phyloP scores from a whole-genome alignment of 2,888 invertebrate species.

The Campopleginae sp. region DNA sequence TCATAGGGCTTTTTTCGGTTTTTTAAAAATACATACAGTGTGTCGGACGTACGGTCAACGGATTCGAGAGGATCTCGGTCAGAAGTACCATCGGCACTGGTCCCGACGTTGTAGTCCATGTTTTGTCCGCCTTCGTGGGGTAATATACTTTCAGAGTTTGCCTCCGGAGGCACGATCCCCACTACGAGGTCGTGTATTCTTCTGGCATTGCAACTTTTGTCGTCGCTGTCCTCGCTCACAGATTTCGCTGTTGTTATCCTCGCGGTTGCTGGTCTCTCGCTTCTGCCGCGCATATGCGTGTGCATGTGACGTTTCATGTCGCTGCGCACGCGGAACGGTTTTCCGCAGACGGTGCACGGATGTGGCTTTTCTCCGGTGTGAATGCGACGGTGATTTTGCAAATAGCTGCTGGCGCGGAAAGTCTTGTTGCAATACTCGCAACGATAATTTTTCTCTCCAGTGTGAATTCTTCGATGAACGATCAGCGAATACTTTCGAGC shows the following conservation, averaged over 20 bases:
- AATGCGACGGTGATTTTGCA: constrained; percentile 93
- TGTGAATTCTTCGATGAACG: constrained; percentile 94
- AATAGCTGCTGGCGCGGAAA: constrained; percentile 94
- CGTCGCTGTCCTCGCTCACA: constrained; percentile 67
- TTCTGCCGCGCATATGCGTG: constrained; percentile 86
- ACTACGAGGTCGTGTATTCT: constrained; percentile 80
- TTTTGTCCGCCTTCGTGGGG: constrained; percentile 79
- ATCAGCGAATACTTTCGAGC: constrained; percentile 94
- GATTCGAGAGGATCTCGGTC: constrained; percentile 84
- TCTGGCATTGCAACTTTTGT: constrained; percentile 66
- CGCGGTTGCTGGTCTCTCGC: constrained; percentile 71
- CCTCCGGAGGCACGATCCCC: constrained; percentile 78
- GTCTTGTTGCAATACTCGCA: constrained; percentile 94
- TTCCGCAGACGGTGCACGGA: constrained; percentile 90
- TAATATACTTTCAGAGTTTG: constrained; percentile 81
- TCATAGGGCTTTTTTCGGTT: not conserved
- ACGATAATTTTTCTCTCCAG: constrained; percentile 94
- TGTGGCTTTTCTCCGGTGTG: constrained; percentile 94
- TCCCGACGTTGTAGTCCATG: constrained; percentile 78
- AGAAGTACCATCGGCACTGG: constrained; percentile 67
- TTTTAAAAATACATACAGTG: constrained; percentile 81
- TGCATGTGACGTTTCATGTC: constrained; percentile 93
- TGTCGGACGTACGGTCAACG: constrained; percentile 82
- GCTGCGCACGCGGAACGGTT: constrained; percentile 92
- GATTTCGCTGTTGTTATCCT: constrained; percentile 63